Evolutionary conservation across 2,113 vertebrate species (phyloP), one percentile per base, ranked within the genome.

Genomic region (Chloropsis hardwickii): DNA sequence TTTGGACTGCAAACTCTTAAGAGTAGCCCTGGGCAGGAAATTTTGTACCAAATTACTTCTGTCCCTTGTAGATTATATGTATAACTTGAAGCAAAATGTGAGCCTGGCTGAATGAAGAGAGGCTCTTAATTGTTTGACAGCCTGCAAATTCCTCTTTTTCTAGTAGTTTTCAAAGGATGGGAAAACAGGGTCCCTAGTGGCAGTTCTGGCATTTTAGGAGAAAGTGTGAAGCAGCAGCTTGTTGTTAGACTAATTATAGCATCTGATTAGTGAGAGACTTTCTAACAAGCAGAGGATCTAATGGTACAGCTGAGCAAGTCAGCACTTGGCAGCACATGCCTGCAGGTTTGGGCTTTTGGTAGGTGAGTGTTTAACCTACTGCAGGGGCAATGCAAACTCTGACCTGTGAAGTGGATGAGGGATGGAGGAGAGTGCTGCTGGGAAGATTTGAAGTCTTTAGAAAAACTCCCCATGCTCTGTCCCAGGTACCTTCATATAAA

Each of bases 1-100:
- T 90, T 81, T 60, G 48, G 25, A 71, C n/a, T 87, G 77, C 65
- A 79, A 42, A 74, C 44, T 86, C 93, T 78, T 74, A 86, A 94
- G 25, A 81, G 47, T n/a, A 92, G 80, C 88, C 86, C 33, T 64
- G 58, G 84, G 72, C 73, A 87, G 51, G 77, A 94, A 89, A 79
- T 87, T 96, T 89, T 84, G 57, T 85, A 81, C 48, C 44, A 87
- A 95, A 89, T 95, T 84, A 74, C 72, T 84, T 95, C 70, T 89
- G n/a, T 85, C 69, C n/a, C 73, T 76, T 76, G 53, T 76, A 69
- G 89, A 94, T 64, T 71, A 86, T 95, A 84, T 61, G 44, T 64
- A 60, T 42, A 81, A 89, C 86, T 67, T 84, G 81, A 61, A 78
- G 89, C 48, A 92, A 96, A 91, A 85, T 85, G 62, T 58, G 27